phyloP scores from a whole-genome alignment of 2,888 invertebrate genomes.

The Abrostola triplasia region DNA sequence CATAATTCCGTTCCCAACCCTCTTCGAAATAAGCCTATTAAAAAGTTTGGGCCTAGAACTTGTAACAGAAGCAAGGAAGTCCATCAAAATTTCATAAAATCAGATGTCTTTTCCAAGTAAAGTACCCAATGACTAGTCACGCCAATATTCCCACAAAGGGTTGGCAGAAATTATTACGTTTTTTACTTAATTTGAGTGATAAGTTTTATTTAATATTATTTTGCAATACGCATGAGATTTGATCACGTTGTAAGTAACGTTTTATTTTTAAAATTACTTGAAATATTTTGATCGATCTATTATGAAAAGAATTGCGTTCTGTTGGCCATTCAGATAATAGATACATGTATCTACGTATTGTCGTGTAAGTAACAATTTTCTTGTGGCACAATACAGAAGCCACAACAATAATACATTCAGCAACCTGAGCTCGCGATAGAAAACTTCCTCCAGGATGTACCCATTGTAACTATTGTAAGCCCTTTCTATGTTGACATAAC shows the following conservation, averaged over 20 bases:
- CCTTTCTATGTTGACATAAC: constrained; percentile 52
- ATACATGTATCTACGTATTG: too few species aligned
- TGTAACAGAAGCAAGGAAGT: constrained; percentile 16
- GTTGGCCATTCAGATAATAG: too few species aligned
- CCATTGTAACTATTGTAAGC: constrained; percentile 48
- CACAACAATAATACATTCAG: constrained; percentile 32
- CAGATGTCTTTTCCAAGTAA: constrained; percentile 11
- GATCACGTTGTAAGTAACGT: too few species aligned
- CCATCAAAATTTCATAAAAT: constrained; percentile 30
- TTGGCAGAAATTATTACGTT: background rate
- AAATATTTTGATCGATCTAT: too few species aligned
- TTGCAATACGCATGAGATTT: too few species aligned
- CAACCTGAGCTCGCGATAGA: constrained; percentile 36
- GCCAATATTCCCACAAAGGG: background rate
- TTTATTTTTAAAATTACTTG: too few species aligned
- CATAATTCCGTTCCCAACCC: constrained; percentile 18
- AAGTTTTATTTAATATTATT: too few species aligned
- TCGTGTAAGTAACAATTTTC: too few species aligned
- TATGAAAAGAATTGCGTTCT: too few species aligned
- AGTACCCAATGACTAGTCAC: background rate
- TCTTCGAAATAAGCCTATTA: constrained; percentile 41
- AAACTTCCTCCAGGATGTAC: constrained; percentile 47
- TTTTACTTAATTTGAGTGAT: too few species aligned
- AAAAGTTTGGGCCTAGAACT: constrained; percentile 35
- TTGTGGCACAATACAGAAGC: background rate